Evolutionary conservation across 2,888 invertebrate species (phyloP).

Genomic region (Pandemis heparana): DNA sequence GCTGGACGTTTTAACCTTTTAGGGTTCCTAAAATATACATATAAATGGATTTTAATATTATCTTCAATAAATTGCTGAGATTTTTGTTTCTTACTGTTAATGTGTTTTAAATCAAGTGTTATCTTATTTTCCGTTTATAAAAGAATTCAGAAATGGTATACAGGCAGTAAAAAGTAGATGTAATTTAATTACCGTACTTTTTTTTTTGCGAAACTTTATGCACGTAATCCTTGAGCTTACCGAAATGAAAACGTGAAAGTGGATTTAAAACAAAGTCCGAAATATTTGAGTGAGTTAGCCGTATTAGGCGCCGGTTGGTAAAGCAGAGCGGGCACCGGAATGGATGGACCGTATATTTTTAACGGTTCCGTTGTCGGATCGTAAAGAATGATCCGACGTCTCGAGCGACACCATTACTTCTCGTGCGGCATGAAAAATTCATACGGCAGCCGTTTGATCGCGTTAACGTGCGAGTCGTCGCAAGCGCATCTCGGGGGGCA

Average conservation of each 20-base stretch:
- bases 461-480: slow-evolving; percentile 69
- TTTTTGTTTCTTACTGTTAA: neutral
- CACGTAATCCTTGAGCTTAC: slow-evolving; percentile 30
- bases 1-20: slow-evolving; percentile 14
- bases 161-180: neutral
- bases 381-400: slow-evolving; percentile 84
- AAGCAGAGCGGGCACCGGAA: slow-evolving; percentile 43
- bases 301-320: slow-evolving; percentile 25
- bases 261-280: slow-evolving; percentile 39
- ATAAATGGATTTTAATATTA: neutral
- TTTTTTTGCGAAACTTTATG: slow-evolving; percentile 23
- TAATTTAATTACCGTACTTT: slow-evolving; percentile 29
- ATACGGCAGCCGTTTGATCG: slow-evolving; percentile 75
- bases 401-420: slow-evolving; percentile 80
- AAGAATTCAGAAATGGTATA: neutral
- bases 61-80: neutral
- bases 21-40: neutral
- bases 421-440: slow-evolving; percentile 82
- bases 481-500: slow-evolving; percentile 71
- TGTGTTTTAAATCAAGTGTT: neutral
- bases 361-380: slow-evolving; percentile 78
- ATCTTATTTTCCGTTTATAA: neutral
- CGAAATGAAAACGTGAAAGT: slow-evolving; percentile 34
- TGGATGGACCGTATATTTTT: slow-evolving; percentile 74
- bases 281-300: slow-evolving; percentile 36